These are phyloP conservation scores for Physella acuta DNA, from an alignment of 1,140 invertebrate species.

Conservation along the genomic window DNA sequence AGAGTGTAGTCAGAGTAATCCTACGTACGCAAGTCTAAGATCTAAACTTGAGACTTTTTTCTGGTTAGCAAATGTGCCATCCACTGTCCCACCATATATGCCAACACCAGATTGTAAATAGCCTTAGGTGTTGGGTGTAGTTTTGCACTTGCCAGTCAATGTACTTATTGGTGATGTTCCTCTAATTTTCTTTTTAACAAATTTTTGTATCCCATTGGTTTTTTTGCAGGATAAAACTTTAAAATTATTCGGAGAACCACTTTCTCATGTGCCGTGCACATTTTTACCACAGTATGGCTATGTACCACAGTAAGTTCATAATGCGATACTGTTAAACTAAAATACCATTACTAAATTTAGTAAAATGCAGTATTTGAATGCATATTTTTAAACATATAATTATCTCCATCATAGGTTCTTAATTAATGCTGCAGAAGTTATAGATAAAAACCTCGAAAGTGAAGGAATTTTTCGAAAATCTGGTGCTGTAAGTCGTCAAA, in stretches of 20 bases:
- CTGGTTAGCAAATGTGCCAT: background rate
- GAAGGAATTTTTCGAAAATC: conserved; percentile 85
- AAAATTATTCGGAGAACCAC: conserved; percentile 53
- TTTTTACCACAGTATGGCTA: conserved; percentile 62
- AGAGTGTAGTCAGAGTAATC: no score
- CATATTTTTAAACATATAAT: background rate
- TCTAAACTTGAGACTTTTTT: no score
- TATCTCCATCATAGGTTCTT: conserved; percentile 64
- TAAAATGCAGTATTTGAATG: background rate
- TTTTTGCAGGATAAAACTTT: conserved; percentile 19
- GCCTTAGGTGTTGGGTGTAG: background rate
- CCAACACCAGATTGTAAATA: background rate
- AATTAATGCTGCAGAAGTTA: conserved; percentile 70
- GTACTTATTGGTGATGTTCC: background rate
- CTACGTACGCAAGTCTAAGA: no score
- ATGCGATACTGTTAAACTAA: background rate
- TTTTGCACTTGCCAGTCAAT: background rate
- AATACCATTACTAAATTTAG: background rate
- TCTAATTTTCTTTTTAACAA: background rate
- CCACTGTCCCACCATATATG: background rate
- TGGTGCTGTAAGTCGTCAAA: conserved; percentile 77
- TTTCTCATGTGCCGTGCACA: conserved; percentile 44
- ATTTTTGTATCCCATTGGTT: background rate
- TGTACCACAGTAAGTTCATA: conserved; percentile 66
- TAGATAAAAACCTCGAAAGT: conserved; percentile 69